These are phyloP conservation scores for Aphis gossypii DNA, from an alignment of 1,140 invertebrate species.

Conservation along the genomic window DNA sequence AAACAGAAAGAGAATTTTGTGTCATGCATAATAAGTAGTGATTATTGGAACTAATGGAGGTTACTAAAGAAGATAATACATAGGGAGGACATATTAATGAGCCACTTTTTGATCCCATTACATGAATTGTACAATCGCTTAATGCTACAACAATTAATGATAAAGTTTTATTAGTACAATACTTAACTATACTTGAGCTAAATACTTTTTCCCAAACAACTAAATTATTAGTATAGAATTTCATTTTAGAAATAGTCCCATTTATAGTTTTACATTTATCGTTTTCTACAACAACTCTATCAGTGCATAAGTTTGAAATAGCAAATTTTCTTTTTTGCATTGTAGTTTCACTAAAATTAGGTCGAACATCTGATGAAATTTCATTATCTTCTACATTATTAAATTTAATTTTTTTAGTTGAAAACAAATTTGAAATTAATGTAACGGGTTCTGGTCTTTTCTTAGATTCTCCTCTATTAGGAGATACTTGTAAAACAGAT, in stretches of 20 bases:
- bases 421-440: conserved; percentile 21
- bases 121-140: conserved; percentile 39
- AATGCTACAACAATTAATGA: conserved; percentile 47
- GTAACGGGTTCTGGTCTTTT: conserved; percentile 1
- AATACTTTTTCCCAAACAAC: conserved; percentile 50
- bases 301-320: not conserved
- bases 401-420: conserved; percentile 49
- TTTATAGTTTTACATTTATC: conserved; percentile 45
- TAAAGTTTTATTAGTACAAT: conserved; percentile 47
- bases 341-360: not conserved
- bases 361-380: not conserved
- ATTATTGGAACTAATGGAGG: conserved; percentile 21
- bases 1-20: conserved; percentile 41
- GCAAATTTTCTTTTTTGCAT: conserved; percentile 15
- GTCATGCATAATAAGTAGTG: conserved; percentile 31
- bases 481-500: conserved; percentile 46
- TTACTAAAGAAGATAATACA: conserved; percentile 32
- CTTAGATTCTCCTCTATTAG: conserved; percentile 34
- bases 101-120: conserved; percentile 22
- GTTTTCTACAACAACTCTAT: conserved; percentile 50
- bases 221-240: conserved; percentile 26
- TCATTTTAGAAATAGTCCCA: conserved; percentile 29
- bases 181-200: conserved; percentile 30
- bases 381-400: conserved; percentile 32
- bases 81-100: conserved; percentile 45